phyloP scores from a whole-genome alignment of 35 echinoderm and acorn worm genomes.

The Diadema setosum region DNA sequence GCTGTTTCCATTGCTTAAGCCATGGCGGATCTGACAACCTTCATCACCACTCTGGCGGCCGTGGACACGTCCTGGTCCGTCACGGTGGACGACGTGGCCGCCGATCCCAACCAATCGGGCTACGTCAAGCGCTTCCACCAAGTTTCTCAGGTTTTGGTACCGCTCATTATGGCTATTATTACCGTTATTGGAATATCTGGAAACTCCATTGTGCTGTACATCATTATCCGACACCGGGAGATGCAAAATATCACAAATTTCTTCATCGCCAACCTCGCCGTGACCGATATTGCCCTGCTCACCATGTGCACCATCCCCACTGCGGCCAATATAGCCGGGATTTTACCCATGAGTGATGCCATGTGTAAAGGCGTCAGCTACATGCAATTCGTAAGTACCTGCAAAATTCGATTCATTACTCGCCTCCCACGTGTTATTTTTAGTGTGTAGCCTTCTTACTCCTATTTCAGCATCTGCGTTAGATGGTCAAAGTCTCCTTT shows the following conservation, averaged over 20 bases:
- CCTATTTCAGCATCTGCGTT: no score
- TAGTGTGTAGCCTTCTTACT: no score
- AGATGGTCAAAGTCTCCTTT: no score
- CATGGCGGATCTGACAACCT: conserved; percentile 21
- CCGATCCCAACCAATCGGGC: background rate
- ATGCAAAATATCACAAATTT: conserved; percentile 99
- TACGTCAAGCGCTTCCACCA: background rate
- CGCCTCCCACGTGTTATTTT: no score
- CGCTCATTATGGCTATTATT: conserved; percentile 52
- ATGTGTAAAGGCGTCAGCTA: conserved; percentile 85
- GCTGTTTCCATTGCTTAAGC: background rate
- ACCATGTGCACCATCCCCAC: conserved; percentile 84
- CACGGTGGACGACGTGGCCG: background rate
- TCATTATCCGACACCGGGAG: conserved; percentile 77
- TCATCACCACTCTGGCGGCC: background rate
- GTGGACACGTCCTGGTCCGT: background rate
- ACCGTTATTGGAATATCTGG: conserved; percentile 70
- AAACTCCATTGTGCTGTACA: conserved; percentile 82
- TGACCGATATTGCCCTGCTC: conserved; percentile 87
- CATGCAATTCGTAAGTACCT: conserved; percentile 97
- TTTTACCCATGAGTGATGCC: conserved; percentile 18
- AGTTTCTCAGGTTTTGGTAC: background rate
- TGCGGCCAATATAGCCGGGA: conserved; percentile 11
- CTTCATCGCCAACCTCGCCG: conserved; percentile 94
- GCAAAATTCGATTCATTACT: background rate